Evolutionary conservation across 2,113 vertebrate species (phyloP).

Genomic region (Nyctibius bracteatus): DNA sequence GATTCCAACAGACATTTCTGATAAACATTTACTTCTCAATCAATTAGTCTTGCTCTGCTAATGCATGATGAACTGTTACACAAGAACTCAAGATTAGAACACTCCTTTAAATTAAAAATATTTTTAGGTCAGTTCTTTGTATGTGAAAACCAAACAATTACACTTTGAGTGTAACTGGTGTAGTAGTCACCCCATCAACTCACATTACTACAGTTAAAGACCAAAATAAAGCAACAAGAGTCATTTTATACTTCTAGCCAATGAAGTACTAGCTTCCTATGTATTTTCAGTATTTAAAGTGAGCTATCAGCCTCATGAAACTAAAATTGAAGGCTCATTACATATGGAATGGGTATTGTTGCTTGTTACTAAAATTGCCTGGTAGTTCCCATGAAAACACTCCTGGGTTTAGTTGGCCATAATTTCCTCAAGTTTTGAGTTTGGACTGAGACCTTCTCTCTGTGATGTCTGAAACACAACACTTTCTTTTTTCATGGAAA

Average conservation of each 20-base stretch:
- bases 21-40: background rate
- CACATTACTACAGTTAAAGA: background rate
- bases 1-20: background rate
- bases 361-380: background rate
- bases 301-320: background rate
- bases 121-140: background rate
- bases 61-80: background rate
- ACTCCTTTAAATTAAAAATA: background rate
- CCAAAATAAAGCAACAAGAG: background rate
- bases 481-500: background rate
- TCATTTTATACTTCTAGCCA: background rate
- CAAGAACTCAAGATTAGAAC: background rate
- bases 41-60: background rate
- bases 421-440: background rate
- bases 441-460: background rate
- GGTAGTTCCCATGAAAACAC: background rate
- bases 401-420: background rate
- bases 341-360: background rate
- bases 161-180: background rate
- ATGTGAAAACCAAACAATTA: background rate
- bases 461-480: background rate
- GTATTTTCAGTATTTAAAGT: background rate
- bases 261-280: background rate
- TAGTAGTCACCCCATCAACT: background rate
- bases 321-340: background rate